Evolutionary conservation across 2,113 vertebrate genomes (phyloP).

Genomic region (Abramis brama): DNA sequence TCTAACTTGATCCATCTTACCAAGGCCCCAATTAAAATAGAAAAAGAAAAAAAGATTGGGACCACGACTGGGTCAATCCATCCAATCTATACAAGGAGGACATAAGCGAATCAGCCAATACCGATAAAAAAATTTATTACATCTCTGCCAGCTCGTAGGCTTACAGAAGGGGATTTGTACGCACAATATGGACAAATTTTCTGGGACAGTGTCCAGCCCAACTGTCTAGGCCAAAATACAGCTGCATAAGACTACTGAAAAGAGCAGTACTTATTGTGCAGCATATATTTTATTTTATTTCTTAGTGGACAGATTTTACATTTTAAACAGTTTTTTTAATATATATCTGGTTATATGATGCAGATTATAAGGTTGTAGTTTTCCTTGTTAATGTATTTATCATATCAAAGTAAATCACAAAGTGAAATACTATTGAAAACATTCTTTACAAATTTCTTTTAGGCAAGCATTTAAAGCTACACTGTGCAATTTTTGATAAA

Average conservation of each 20-base stretch:
- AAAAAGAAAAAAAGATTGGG: too few species aligned
- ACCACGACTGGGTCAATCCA: not conserved
- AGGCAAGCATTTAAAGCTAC: too few species aligned
- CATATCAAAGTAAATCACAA: not conserved
- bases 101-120: not conserved
- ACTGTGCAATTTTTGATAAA: not conserved
- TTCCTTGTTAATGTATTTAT: slow-evolving; percentile 24
- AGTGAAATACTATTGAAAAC: not conserved
- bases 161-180: not conserved
- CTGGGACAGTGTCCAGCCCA: not conserved
- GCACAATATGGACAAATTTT: slow-evolving; percentile 1
- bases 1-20: not conserved
- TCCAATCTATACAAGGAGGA: not conserved
- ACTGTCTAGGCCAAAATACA: not conserved
- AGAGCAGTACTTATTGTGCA: not conserved
- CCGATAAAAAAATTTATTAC: too few species aligned
- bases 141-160: not conserved
- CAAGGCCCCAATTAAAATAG: too few species aligned
- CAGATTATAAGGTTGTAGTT: not conserved
- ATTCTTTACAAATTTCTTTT: not conserved
- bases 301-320: not conserved
- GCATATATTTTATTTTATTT: not conserved
- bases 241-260: not conserved
- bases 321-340: not conserved
- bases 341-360: not conserved